Percentiles rank a stretch among this genome's conserved stretches.
Conservation (phyloP, 2,888 invertebrate genomes). For the Xylota sylvarum region DNA sequence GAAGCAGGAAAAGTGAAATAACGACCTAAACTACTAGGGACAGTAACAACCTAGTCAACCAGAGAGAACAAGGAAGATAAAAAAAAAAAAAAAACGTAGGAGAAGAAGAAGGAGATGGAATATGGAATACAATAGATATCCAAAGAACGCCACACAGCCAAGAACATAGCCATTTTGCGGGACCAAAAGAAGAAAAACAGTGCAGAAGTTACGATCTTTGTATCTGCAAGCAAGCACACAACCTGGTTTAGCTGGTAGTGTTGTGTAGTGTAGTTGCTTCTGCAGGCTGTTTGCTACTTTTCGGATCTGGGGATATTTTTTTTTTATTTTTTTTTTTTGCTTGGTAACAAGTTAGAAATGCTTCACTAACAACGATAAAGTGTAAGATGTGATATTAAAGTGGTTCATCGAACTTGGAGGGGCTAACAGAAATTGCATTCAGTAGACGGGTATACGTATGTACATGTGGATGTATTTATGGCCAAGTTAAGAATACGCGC, state of each 20-base stretch:
- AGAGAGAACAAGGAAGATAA: slow-evolving; percentile 57
- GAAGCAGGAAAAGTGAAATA: slow-evolving; percentile 81
- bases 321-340: background rate
- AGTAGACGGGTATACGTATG: slow-evolving; percentile 4
- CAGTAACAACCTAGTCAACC: slow-evolving; percentile 65
- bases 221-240: slow-evolving; percentile 29
- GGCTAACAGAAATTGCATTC: slow-evolving; percentile 53
- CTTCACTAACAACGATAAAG: slow-evolving; percentile 71
- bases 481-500: slow-evolving; percentile 46
- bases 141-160: slow-evolving; percentile 39
- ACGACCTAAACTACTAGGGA: slow-evolving; percentile 53
- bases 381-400: slow-evolving; percentile 69
- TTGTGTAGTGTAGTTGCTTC: slow-evolving; percentile 35
- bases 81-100: slow-evolving; percentile 6
- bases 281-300: slow-evolving; percentile 27
- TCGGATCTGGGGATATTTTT: background rate
- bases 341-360: slow-evolving; percentile 63
- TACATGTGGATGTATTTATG: slow-evolving; percentile 42
- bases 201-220: slow-evolving; percentile 65
- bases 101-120: slow-evolving; percentile 37
- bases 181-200: slow-evolving; percentile 24
- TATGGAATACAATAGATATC: slow-evolving; percentile 64
- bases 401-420: slow-evolving; percentile 72
- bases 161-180: slow-evolving; percentile 35
- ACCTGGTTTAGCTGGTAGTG: slow-evolving; percentile 50